Evolutionary conservation across 2,888 invertebrate species (phyloP).

Genomic region (Xestobium rufovillosum): DNA sequence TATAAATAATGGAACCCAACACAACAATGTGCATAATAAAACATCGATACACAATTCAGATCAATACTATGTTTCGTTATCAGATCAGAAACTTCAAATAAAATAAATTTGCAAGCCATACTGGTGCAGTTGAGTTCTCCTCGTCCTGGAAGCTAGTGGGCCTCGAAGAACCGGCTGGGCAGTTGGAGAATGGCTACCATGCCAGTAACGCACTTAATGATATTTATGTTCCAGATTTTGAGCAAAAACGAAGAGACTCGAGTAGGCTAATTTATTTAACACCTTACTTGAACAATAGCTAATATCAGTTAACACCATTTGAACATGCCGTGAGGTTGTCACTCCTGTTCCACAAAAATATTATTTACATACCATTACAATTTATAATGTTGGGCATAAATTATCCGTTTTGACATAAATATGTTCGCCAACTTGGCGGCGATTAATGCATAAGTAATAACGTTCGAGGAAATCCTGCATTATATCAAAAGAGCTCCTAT

Average conservation of each 20-base stretch:
- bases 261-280: conserved; percentile 42
- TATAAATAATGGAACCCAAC: conserved; percentile 37
- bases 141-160: background rate
- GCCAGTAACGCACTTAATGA: conserved; percentile 42
- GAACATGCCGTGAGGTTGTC: conserved; percentile 23
- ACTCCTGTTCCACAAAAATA: conserved; percentile 20
- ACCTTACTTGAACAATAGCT: conserved; percentile 38
- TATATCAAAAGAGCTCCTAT: too few relatives aligned
- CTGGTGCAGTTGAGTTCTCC: conserved; percentile 17
- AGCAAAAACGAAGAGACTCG: conserved; percentile 35
- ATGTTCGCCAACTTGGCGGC: too few relatives aligned
- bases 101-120: conserved; percentile 37
- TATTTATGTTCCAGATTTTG: conserved; percentile 41
- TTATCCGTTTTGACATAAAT: background rate
- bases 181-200: conserved; percentile 36
- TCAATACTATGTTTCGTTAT: conserved; percentile 42
- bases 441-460: too few relatives aligned
- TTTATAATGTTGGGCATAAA: background rate
- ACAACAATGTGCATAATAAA: conserved; percentile 38
- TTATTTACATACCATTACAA: conserved; percentile 2
- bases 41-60: conserved; percentile 40
- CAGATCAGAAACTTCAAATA: conserved; percentile 40
- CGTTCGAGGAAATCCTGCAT: too few relatives aligned
- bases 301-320: conserved; percentile 39
- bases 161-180: conserved; percentile 28